These are phyloP conservation scores for Grantiella picta DNA, from an alignment of 2,113 vertebrate genomes.

Conservation along the genomic window DNA sequence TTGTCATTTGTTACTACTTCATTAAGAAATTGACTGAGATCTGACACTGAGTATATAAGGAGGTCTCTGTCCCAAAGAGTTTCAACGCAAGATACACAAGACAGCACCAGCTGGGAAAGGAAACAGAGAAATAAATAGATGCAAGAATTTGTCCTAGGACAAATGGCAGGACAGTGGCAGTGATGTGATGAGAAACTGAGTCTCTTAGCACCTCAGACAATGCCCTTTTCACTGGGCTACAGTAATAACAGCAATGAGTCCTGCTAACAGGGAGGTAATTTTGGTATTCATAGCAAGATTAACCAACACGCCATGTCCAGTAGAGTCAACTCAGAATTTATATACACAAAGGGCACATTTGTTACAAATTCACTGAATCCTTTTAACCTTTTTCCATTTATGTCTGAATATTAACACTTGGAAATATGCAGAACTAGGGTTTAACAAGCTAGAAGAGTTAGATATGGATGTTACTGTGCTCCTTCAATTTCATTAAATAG, in stretches of 20 bases:
- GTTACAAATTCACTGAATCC: constrained; percentile 43
- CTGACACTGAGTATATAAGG: not conserved
- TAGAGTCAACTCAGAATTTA: constrained; percentile 14
- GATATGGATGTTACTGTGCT: constrained; percentile 15
- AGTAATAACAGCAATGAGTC: constrained; percentile 2
- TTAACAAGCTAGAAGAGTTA: constrained; percentile 34
- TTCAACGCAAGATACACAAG: not conserved
- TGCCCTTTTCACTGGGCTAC: constrained; percentile 5
- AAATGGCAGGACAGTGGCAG: not conserved
- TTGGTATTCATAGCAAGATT: constrained; percentile 54
- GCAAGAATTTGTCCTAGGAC: not conserved
- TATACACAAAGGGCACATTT: constrained; percentile 44
- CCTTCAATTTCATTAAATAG: constrained; percentile 25
- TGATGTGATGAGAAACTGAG: not conserved
- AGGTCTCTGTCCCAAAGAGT: not conserved
- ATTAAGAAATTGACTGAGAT: not conserved
- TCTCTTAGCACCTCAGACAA: not conserved
- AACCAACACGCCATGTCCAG: constrained; percentile 4
- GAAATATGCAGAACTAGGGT: not conserved
- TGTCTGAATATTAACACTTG: constrained; percentile 32
- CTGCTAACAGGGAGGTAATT: constrained; percentile 34
- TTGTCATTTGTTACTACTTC: not conserved
- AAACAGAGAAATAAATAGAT: not conserved
- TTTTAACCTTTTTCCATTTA: constrained; percentile 65
- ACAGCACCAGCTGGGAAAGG: not conserved